phyloP scores from a whole-genome alignment of 2,797 vertebrate species.

The Pangasius sanitwongsei region DNA sequence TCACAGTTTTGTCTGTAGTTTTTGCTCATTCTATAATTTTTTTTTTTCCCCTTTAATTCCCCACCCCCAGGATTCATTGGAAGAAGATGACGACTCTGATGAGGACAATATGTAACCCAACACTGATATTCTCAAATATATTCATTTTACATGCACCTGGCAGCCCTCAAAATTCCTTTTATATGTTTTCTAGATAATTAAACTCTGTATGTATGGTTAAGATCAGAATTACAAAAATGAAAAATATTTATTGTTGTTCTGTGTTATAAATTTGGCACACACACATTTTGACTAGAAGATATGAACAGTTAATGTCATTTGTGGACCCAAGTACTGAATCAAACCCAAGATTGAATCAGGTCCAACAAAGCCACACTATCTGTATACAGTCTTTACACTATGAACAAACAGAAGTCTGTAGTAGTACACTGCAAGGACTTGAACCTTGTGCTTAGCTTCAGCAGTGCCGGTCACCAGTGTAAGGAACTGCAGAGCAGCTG shows the following conservation, averaged over 20 bases:
- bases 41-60: background rate
- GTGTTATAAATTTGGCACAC: background rate
- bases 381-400: constrained; percentile 3
- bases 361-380: background rate
- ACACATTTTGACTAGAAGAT: background rate
- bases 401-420: constrained; percentile 44
- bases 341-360: background rate
- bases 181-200: constrained; percentile 67
- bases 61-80: constrained; percentile 88
- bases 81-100: constrained; percentile 98
- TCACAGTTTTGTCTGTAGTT: background rate
- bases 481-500: constrained; percentile 25
- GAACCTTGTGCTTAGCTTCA: constrained; percentile 58
- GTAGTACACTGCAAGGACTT: constrained; percentile 58
- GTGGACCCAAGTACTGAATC: background rate
- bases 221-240: constrained; percentile 1
- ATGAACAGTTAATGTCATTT: too few relatives aligned
- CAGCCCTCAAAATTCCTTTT: constrained; percentile 57
- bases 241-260: background rate
- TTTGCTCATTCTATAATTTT: background rate
- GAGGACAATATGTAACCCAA: constrained; percentile 94
- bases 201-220: background rate
- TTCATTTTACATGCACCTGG: constrained; percentile 30
- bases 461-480: constrained; percentile 56
- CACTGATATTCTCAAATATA: constrained; percentile 18